Conservation (phyloP, 2,888 invertebrate species). For the Troides aeacus region DNA sequence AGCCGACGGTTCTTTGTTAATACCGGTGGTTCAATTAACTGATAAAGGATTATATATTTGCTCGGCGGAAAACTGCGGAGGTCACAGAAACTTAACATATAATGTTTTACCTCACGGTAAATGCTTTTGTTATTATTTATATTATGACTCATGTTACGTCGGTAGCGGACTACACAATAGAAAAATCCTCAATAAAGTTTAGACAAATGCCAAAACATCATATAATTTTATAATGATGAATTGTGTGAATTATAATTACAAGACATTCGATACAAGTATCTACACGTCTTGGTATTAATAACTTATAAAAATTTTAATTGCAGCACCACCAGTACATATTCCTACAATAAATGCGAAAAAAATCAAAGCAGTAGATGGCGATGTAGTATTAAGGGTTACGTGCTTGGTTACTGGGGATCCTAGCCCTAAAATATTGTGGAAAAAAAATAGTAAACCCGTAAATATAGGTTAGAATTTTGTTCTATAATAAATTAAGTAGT, state of each 20-base stretch:
- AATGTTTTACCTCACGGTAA: slow-evolving; percentile 7
- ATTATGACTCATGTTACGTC: neutral
- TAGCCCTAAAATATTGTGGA: slow-evolving; percentile 14
- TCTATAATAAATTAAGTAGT: too few relatives aligned
- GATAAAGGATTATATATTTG: slow-evolving; percentile 14
- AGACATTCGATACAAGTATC: too few relatives aligned
- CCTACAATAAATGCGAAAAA: neutral
- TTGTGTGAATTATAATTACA: too few relatives aligned
- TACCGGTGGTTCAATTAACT: slow-evolving; percentile 5
- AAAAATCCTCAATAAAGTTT: too few relatives aligned
- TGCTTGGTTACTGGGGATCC: slow-evolving; percentile 14
- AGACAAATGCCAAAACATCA: too few relatives aligned
- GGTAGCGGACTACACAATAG: too few relatives aligned
- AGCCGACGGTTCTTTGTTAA: neutral
- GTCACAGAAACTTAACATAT: slow-evolving; percentile 4
- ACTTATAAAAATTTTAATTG: neutral
- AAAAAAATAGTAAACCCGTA: neutral
- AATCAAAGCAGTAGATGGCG: slow-evolving; percentile 3
- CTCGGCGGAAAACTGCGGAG: neutral
- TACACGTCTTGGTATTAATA: too few relatives aligned
- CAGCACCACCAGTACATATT: slow-evolving; percentile 9
- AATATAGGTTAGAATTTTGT: neutral
- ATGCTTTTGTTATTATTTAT: neutral
- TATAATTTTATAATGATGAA: too few relatives aligned
- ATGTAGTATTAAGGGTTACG: slow-evolving; percentile 1